These are phyloP conservation scores for Glareola pratincola DNA, from an alignment of 2,113 vertebrate genomes.

Conservation along the genomic window DNA sequence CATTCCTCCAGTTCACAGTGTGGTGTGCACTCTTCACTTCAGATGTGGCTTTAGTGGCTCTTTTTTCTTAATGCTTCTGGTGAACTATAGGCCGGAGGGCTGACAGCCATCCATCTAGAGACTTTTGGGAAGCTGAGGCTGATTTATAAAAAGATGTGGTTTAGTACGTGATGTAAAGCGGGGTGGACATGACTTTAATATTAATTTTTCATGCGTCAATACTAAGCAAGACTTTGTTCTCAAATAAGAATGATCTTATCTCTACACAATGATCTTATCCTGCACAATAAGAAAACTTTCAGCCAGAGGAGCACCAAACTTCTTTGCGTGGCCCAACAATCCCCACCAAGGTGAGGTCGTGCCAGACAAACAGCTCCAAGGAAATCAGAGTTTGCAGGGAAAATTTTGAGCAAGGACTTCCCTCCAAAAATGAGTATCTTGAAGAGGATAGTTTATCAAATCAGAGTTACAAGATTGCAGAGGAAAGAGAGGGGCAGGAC, in stretches of 20 bases:
- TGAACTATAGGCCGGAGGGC: neutral
- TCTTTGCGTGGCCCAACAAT: neutral
- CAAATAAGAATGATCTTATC: neutral
- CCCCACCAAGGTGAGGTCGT: accelerated
- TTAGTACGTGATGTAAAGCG: neutral
- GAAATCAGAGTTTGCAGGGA: neutral
- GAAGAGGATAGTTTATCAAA: neutral
- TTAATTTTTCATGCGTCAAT: neutral
- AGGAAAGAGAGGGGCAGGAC: neutral
- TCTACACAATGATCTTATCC: neutral
- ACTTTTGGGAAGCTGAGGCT: neutral
- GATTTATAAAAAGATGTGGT: neutral
- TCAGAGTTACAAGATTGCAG: neutral
- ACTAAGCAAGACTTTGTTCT: neutral
- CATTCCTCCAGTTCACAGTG: neutral
- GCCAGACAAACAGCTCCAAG: neutral
- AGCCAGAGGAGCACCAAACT: neutral
- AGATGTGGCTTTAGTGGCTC: neutral
- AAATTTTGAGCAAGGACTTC: neutral
- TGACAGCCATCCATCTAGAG: neutral
- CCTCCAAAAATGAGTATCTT: neutral
- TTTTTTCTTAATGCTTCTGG: neutral
- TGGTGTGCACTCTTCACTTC: neutral
- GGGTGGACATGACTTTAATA: neutral
- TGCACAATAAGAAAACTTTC: neutral